Evolutionary conservation across 2,888 invertebrate species (phyloP).

Genomic region (Steinernema scapterisci): DNA sequence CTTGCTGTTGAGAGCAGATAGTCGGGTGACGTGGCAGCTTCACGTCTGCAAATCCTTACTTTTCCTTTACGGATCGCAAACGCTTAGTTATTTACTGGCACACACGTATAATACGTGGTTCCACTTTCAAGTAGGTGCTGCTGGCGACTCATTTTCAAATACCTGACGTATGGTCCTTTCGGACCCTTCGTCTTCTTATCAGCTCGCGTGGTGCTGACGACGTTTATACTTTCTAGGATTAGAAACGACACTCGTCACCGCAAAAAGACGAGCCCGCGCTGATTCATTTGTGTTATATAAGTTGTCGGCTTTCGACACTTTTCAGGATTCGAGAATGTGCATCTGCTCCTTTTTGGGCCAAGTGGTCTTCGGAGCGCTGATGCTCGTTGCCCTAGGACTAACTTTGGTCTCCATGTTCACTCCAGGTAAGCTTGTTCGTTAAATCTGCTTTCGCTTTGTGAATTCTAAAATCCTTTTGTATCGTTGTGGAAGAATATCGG

Average conservation of each 20-base stretch:
- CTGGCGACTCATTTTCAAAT: background rate
- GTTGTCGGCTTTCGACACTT: background rate
- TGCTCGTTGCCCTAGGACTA: background rate
- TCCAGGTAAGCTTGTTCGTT: background rate
- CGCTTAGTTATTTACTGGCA: background rate
- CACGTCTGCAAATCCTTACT: background rate
- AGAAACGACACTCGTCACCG: no score
- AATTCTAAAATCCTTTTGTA: background rate
- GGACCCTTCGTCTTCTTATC: background rate
- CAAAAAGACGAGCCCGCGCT: background rate
- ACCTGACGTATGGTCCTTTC: background rate
- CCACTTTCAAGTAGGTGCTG: background rate
- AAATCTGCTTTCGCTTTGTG: no score
- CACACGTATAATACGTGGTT: no score
- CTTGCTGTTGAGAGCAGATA: no score
- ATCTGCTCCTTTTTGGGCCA: conserved; percentile 21
- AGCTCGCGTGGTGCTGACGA: background rate
- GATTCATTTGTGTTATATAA: background rate
- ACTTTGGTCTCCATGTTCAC: background rate
- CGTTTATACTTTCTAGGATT: no score
- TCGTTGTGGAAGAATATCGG: background rate
- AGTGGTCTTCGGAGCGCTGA: background rate
- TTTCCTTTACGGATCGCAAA: no score
- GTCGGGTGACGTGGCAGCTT: no score
- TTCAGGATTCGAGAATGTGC: background rate